Evolutionary conservation across 2,888 invertebrate species (phyloP), one percentile per base, ranked within the genome.

Genomic region (Nysson spinosus): DNA sequence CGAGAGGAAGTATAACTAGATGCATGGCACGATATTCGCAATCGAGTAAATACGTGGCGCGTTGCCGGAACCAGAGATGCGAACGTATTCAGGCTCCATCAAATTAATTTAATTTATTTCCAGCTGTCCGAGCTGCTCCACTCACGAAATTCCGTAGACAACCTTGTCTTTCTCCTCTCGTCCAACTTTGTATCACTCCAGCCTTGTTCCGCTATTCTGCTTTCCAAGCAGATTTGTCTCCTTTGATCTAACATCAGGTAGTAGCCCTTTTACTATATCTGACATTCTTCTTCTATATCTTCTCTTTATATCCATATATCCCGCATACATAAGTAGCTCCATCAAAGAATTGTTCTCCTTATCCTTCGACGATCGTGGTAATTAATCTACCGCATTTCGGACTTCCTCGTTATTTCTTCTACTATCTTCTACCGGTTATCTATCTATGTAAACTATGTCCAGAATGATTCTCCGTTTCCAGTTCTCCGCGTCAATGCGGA

Each of bases 41-140:
- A 44, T 77, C 72, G 77, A 58, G 77, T 77, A 80, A 81, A 79
- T 80, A 79, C 79, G 75, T 77, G 70, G 69, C 68, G 58, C 68
- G 56, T 67, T 51, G 43, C 6, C 17, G 14, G 65, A 68, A 65
- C 42, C 22, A 40, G 44, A 50, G 58, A 51, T 63, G 60, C 40
- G 30, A 52, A 61, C 62, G 65, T 66, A 76, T 81, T 80, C 68
- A 80, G 74, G 75, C 79, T 81, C 78, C 78, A 81, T 85, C 81
- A 82, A 85, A 85, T 85, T 84, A 84, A 85, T 85, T 84, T 83
- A 80, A 85, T 84, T 84, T 84, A 84, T 81, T 81, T 81, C 77
- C 71, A 56, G 77, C 81, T 80, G 81, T 83, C 81, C 75, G 75
- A 78, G 79, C n/a, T n/a, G n/a, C n/a, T n/a, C n/a, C n/a, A n/a